Base-by-base conservation (phyloP, 2,797 vertebrate genomes). In the Oreortyx pictus region DNA sequence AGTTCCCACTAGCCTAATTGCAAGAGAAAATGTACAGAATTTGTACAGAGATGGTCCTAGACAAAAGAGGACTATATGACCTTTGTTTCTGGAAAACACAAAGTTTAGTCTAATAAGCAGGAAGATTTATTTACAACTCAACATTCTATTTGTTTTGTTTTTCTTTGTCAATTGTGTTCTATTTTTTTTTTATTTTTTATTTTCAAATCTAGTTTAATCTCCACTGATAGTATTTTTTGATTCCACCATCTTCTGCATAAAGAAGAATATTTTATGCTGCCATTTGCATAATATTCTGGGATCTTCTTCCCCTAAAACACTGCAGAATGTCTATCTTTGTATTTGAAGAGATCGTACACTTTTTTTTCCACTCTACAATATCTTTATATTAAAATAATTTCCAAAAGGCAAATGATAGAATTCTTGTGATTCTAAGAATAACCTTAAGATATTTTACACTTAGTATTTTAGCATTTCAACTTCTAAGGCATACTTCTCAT, bases 401-500 rank as follows among this genome's bases (percentile, higher is more conserved):
- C 35, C 31, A 92, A 89, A 93, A 92, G 37, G 35, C 56, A 91
- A 64, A 92, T 47, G 46, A 76, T 65, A 78, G 14, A 54, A 37
- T 67, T 95, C 71, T 96, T 95, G 88, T 94, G 37, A 84, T 59
- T 94, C 39, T 57, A 62, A 71, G 70, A 88, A 95, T 66, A 80
- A 89, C 41, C 60, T 78, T 88, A 91, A 82, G 46, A 78, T 37
- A 75, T 96, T 97, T 96, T 93, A 81, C 1, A 4, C 82, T 93
- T 90, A 82, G 39, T 88, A 62, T 90, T 95, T 94, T 94, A 92
- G 59, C 77, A 92, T 95, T 96, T 93, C n/a, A 64, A 88, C 86
- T 92, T 95, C 91, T 94, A 82, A 96, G 95, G 57, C 80, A 77
- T 94, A 68, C 79, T 95, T 94, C 86, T 86, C 90, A 93, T 96